A percentile compares a stretch with the other conserved stretches of the same genome.
Conservation (phyloP, 2,113 vertebrate species). For the Chauna torquata region DNA sequence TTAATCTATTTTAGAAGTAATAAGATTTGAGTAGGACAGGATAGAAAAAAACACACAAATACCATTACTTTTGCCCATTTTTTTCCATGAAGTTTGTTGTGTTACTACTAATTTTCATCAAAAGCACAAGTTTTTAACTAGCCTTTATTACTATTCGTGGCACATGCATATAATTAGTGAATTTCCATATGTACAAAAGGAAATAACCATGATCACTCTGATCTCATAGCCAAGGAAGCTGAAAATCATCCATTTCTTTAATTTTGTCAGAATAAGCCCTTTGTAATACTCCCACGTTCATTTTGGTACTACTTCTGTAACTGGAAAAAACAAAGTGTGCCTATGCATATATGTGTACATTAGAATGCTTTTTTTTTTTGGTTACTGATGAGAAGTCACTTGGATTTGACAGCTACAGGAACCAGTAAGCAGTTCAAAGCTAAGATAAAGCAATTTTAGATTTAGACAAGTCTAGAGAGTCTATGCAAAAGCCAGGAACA, state of each 20-base stretch:
- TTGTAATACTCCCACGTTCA: too few relatives aligned
- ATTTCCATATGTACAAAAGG: background rate
- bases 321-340: background rate
- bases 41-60: background rate
- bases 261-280: background rate
- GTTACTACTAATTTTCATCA: background rate
- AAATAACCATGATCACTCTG: background rate
- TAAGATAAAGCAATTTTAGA: background rate
- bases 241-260: background rate
- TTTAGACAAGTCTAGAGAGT: background rate
- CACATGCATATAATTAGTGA: background rate
- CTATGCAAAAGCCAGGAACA: background rate
- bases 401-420: background rate
- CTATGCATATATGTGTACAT: rapidly evolving
- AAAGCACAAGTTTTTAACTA: background rate
- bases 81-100: background rate
- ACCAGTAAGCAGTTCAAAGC: background rate
- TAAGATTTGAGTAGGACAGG: background rate
- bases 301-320: background rate
- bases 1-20: background rate
- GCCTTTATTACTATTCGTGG: background rate
- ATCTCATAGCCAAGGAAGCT: background rate
- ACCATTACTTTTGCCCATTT: background rate
- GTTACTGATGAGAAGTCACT: background rate
- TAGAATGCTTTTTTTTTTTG: rapidly evolving